Percentiles rank a stretch among this genome's conserved stretches.
phyloP scores from a whole-genome alignment of 2,113 vertebrate species.

The Chionomys nivalis region DNA sequence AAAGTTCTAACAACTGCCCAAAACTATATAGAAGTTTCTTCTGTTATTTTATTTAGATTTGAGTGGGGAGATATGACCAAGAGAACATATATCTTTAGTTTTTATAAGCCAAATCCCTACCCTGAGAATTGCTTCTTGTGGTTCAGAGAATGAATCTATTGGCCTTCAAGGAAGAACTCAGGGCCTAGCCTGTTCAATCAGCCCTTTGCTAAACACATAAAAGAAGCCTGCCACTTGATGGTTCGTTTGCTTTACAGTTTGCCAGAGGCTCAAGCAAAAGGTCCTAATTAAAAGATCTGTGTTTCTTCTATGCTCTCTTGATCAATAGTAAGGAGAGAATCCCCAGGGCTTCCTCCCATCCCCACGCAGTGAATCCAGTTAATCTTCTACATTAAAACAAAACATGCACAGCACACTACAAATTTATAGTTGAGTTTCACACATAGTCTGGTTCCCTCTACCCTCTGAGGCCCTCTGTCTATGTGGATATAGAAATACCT shows the following conservation, averaged over 20 bases:
- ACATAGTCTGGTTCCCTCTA: not conserved
- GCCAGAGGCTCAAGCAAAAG: slow-evolving; percentile 67
- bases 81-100: not conserved
- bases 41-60: slow-evolving; percentile 37
- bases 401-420: slow-evolving; percentile 30
- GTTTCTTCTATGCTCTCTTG: slow-evolving; percentile 67
- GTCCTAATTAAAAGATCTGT: slow-evolving; percentile 67
- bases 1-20: slow-evolving; percentile 11
- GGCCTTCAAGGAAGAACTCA: slow-evolving; percentile 36
- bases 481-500: slow-evolving; percentile 1
- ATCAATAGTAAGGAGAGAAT: slow-evolving; percentile 56
- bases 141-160: slow-evolving; percentile 58
- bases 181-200: slow-evolving; percentile 41
- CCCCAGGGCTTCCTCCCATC: slow-evolving; percentile 53
- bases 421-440: slow-evolving; percentile 41
- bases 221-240: slow-evolving; percentile 73
- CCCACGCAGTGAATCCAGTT: slow-evolving; percentile 39
- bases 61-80: not conserved
- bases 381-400: slow-evolving; percentile 57
- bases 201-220: slow-evolving; percentile 66
- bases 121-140: slow-evolving; percentile 42
- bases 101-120: not conserved
- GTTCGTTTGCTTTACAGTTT: slow-evolving; percentile 73
- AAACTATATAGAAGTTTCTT: slow-evolving; percentile 41
- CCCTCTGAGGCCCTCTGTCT: slow-evolving; percentile 36